Conservation (phyloP, 2,888 invertebrate species). For the Epiblema foenella region DNA sequence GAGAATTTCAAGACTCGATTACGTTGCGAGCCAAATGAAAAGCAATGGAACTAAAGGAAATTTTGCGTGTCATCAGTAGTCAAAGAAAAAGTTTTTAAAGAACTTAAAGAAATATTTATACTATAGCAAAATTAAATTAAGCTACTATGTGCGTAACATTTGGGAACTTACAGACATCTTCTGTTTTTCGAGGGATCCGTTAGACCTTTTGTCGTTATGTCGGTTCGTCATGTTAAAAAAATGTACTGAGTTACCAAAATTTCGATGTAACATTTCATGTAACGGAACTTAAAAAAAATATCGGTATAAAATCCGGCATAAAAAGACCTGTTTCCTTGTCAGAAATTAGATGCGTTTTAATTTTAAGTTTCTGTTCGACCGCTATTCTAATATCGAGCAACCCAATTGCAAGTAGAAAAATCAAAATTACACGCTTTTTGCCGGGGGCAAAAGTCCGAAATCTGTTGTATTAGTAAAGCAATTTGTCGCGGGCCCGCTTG, state of each 20-base stretch:
- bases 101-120: too few relatives aligned
- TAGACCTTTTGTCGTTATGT: too few relatives aligned
- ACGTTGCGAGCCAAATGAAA: constrained; percentile 3
- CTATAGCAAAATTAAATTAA: too few relatives aligned
- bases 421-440: constrained; percentile 32
- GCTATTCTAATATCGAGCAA: neutral
- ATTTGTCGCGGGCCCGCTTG: constrained; percentile 72
- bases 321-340: neutral
- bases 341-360: neutral
- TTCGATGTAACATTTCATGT: too few relatives aligned
- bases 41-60: neutral
- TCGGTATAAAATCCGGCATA: too few relatives aligned
- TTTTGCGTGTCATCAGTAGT: neutral
- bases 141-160: too few relatives aligned
- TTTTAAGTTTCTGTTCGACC: neutral
- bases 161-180: too few relatives aligned
- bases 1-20: constrained; percentile 21
- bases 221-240: too few relatives aligned
- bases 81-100: too few relatives aligned
- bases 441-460: constrained; percentile 54
- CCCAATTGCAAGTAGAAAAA: constrained; percentile 30
- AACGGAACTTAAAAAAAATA: too few relatives aligned
- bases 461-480: constrained; percentile 82
- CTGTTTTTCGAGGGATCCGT: too few relatives aligned
- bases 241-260: too few relatives aligned